Evolutionary conservation across 2,888 invertebrate species (phyloP), one percentile per base, ranked within the genome.

Genomic region (Philaethria dido): DNA sequence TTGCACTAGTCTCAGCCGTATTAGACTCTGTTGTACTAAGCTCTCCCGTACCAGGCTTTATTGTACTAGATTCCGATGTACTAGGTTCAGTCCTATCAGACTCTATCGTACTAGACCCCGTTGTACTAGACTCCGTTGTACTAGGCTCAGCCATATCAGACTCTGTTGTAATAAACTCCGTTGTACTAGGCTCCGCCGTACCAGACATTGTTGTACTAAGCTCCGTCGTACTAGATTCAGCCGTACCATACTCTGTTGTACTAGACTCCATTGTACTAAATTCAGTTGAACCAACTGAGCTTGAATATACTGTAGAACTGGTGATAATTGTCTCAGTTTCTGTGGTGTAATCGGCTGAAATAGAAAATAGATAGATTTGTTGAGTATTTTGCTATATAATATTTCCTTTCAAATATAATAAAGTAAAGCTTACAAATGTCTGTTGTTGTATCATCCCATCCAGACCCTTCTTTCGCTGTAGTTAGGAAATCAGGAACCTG

Each of bases 61-160:
- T 42, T 47, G 45, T 39, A 45, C 62, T 64, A 48, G 60, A 61
- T 50, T 44, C 68, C n/a, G 54, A 57, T 72, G 52, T 29, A 36
- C 62, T 33, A 13, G 47, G 48, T 9, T 42, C 62, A 1, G 44
- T 54, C 13, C 29, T 4, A 8, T n/a, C 36, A 3, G 36, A 5
- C 36, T 42, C 54, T 1, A 14, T 54, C 44, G 52, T 14, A 18
- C 39, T 47, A 22, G 54, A 65, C 44, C 64, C 66, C 29, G 44
- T 55, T 18, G 62, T 33, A 9, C 52, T 64, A 14, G 68, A 2
- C 11, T 69, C 42, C 50, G 36, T 42, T 47, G 45, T 39, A 45
- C 62, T 64, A 48, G 60, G 57, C 47, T 44, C 68, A 14, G 54
- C 55, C 71, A 67, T 66, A 13, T 25, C 70, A 18, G 62, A 66